A percentile compares a stretch with the other conserved stretches of the same genome.
These are phyloP conservation scores for Sapajus apella DNA, from an alignment of 2,113 vertebrate genomes.

Conservation along the genomic window DNA sequence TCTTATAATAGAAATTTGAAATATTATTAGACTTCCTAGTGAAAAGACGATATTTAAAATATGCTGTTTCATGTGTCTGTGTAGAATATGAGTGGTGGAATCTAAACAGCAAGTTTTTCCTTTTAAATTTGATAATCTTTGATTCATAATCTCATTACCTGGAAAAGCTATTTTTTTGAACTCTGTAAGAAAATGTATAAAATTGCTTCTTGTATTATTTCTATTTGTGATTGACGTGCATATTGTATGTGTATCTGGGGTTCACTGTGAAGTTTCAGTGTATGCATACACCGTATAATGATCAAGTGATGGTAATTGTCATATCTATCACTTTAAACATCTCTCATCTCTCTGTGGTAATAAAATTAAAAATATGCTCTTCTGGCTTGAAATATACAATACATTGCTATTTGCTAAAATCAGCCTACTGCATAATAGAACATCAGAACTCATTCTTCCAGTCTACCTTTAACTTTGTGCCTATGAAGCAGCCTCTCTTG, in stretches of 20 bases:
- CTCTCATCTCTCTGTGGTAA: not conserved
- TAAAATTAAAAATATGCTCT: not conserved
- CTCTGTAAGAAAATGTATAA: not conserved
- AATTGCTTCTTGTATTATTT: not conserved
- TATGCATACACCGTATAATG: not conserved
- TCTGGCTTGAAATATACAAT: not conserved
- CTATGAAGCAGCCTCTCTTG: not conserved
- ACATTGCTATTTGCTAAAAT: not conserved
- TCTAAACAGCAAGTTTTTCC: not conserved
- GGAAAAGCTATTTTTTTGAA: not conserved
- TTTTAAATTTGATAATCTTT: constrained; percentile 17
- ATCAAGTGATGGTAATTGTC: not conserved
- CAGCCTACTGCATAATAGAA: not conserved
- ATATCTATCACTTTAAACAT: not conserved
- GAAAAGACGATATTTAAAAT: not conserved
- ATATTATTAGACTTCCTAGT: not conserved
- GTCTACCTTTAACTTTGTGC: not conserved
- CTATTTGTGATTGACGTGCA: not conserved
- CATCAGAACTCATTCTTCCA: not conserved
- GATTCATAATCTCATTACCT: not conserved
- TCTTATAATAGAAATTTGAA: not conserved
- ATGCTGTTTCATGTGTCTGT: not conserved
- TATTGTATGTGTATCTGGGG: not conserved
- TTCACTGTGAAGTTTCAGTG: not conserved
- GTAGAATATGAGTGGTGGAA: not conserved